A percentile compares a stretch with the other conserved stretches of the same genome.
Evolutionary conservation across 2,888 invertebrate species (phyloP).

Genomic region (Alviniconcha strummeri): DNA sequence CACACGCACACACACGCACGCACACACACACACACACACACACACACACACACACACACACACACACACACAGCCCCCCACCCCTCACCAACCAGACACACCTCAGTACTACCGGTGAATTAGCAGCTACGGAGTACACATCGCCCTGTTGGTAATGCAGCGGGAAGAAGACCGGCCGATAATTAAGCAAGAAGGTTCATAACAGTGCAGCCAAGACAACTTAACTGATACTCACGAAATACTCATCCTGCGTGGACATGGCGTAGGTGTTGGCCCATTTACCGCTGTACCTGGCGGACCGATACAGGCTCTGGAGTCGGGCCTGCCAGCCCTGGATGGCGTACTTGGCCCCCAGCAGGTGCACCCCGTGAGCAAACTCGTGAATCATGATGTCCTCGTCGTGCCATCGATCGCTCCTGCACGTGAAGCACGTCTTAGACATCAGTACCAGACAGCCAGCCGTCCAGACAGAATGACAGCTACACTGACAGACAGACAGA

Average conservation of each 20-base stretch:
- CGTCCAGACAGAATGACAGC: too few relatives aligned
- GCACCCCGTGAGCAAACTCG: conserved; percentile 53
- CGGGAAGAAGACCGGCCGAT: too few relatives aligned
- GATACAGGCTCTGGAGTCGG: conserved; percentile 41
- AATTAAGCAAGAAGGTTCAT: too few relatives aligned
- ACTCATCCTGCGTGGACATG: conserved; percentile 47
- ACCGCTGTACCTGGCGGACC: conserved; percentile 42
- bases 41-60: background rate
- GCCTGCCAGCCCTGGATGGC: conserved; percentile 48
- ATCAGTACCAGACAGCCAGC: background rate
- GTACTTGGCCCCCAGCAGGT: conserved; percentile 49
- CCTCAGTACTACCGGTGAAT: too few relatives aligned
- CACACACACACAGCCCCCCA: too few relatives aligned
- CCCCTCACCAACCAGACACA: background rate
- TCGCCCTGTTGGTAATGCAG: too few relatives aligned
- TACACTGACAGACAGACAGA: too few relatives aligned
- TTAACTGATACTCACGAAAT: conserved; percentile 44
- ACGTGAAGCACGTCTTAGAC: background rate
- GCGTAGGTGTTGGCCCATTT: conserved; percentile 54
- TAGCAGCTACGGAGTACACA: too few relatives aligned
- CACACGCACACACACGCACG: too few relatives aligned
- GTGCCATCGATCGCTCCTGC: conserved; percentile 34
- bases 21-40: too few relatives aligned
- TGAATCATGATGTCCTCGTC: conserved; percentile 54
- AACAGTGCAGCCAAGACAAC: too few relatives aligned